phyloP scores from a whole-genome alignment of 2,888 invertebrate genomes.

The Ditula angustiorana region DNA sequence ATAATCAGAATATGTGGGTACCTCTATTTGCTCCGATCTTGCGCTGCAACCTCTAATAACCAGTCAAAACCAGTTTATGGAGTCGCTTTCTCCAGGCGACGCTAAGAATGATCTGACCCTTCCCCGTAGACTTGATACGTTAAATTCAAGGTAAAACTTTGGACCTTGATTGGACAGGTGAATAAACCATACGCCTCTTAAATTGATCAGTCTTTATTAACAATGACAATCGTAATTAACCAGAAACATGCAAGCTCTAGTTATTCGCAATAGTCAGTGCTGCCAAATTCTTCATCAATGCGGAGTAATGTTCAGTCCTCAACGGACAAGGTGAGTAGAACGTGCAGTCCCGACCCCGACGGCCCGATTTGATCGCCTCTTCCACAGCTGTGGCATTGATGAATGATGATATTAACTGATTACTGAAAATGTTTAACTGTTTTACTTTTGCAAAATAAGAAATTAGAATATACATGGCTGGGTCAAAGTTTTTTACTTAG shows the following conservation, averaged over 20 bases:
- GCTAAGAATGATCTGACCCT: no score
- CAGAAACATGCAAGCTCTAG: background rate
- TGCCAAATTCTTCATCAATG: conserved; percentile 56
- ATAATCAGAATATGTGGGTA: no score
- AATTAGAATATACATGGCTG: no score
- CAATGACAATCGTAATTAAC: background rate
- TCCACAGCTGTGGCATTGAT: conserved; percentile 1
- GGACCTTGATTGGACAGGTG: no score
- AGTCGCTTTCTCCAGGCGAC: no score
- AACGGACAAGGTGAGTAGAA: conserved; percentile 4
- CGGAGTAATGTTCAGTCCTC: conserved; percentile 38
- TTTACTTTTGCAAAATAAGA: background rate
- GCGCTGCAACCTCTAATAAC: no score
- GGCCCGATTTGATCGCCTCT: conserved; percentile 5
- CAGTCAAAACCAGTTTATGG: no score
- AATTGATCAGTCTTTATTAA: conserved; percentile 26
- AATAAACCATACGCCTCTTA: no score
- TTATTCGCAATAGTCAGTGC: conserved; percentile 11
- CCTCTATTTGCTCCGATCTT: no score
- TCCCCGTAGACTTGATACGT: no score
- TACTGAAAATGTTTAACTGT: background rate
- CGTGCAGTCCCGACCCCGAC: background rate
- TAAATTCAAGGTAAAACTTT: no score
- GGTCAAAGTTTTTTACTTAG: background rate
- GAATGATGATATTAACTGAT: background rate